A percentile compares a stretch with the other conserved stretches of the same genome.
phyloP scores from a whole-genome alignment of 2,797 vertebrate species.

The Cirrhinus mrigala region DNA sequence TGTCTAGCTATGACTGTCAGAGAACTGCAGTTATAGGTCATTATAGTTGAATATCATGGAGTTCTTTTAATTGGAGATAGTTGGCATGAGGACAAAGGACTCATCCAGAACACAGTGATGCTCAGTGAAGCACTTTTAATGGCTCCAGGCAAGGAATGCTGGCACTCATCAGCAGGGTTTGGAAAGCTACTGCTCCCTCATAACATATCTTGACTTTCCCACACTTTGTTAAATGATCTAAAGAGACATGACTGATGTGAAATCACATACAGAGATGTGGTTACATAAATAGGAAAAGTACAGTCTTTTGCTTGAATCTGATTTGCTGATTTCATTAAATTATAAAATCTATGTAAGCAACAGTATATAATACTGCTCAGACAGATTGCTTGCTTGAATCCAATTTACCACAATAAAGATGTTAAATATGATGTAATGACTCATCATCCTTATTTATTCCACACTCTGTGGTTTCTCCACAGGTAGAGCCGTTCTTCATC shows the following conservation, averaged over 20 bases:
- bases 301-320: not conserved
- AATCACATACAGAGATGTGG: not conserved
- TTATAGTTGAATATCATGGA: not conserved
- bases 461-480: slow-evolving; percentile 18
- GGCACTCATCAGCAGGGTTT: slow-evolving; percentile 66
- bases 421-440: not conserved
- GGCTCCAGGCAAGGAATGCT: slow-evolving; percentile 52
- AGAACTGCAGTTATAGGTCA: slow-evolving; percentile 3
- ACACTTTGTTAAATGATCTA: not conserved
- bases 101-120: slow-evolving; percentile 61
- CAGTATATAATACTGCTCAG: too few species aligned
- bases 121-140: slow-evolving; percentile 54
- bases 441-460: not conserved
- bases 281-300: not conserved
- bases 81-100: slow-evolving; percentile 48
- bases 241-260: not conserved
- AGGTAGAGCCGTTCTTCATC: slow-evolving; percentile 98
- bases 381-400: not conserved
- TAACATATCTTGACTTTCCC: not conserved
- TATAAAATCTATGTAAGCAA: not conserved
- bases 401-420: not conserved
- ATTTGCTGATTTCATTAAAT: not conserved
- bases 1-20: not conserved
- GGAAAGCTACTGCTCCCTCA: slow-evolving; percentile 37
- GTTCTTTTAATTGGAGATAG: not conserved